Evolutionary conservation across 2,888 invertebrate genomes (phyloP).

Genomic region (Odontocolon sp.): DNA sequence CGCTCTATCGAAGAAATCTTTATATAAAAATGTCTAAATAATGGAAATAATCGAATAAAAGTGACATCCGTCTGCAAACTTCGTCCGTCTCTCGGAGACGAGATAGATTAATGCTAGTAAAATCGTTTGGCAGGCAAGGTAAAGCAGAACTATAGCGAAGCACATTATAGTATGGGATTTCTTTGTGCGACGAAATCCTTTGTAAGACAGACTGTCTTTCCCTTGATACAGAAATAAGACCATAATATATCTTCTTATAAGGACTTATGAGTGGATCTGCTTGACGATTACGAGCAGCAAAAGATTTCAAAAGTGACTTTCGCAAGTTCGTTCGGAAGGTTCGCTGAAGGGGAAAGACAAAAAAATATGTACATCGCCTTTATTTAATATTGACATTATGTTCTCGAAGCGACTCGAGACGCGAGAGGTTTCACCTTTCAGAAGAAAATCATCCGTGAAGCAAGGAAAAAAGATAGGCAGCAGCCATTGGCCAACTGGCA

Average conservation of each 20-base stretch:
- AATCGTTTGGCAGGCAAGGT: background rate
- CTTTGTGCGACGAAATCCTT: background rate
- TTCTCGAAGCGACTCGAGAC: background rate
- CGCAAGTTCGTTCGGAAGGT: too few relatives aligned
- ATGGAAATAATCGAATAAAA: too few relatives aligned
- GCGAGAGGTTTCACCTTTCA: background rate
- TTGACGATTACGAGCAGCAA: background rate
- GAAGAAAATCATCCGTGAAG: background rate
- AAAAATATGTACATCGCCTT: constrained; percentile 1
- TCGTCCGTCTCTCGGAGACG: too few relatives aligned
- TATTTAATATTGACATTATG: background rate
- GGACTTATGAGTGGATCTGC: background rate
- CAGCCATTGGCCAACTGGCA: background rate
- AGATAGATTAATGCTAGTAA: too few relatives aligned
- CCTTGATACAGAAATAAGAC: constrained; percentile 1
- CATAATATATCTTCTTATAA: background rate
- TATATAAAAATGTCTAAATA: too few relatives aligned
- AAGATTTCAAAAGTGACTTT: background rate
- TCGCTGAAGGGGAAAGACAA: background rate
- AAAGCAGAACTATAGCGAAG: too few relatives aligned
- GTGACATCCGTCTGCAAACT: too few relatives aligned
- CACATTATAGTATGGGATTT: background rate
- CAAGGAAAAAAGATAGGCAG: background rate
- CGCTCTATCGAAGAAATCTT: too few relatives aligned
- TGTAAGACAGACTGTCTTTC: background rate